Percentiles rank a stretch among this genome's conserved stretches.
Conservation (phyloP, 1,140 invertebrate genomes). For the Drosophila pseudoobscura region DNA sequence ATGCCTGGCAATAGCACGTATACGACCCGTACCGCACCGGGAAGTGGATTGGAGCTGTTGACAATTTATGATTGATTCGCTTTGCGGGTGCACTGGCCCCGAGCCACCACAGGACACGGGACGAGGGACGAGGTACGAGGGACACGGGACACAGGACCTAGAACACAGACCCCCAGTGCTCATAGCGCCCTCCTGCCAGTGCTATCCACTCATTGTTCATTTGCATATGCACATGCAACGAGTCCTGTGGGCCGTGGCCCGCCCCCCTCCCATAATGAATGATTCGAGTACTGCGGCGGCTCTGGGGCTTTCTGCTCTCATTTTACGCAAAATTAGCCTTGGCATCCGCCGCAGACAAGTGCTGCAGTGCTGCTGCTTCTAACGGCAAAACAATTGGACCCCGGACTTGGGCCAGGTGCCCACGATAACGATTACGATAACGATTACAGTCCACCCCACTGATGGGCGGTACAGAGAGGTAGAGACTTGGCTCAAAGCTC, state of each 20-base stretch:
- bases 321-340: conserved; percentile 77
- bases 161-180: conserved; percentile 12
- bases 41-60: conserved; percentile 38
- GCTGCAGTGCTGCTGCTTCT: neutral
- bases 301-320: conserved; percentile 49
- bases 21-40: conserved; percentile 29
- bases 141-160: neutral
- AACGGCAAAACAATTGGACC: conserved; percentile 61
- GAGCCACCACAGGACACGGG: neutral
- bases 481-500: conserved; percentile 31
- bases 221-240: conserved; percentile 63
- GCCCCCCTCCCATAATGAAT: conserved; percentile 59
- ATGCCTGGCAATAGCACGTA: conserved; percentile 43
- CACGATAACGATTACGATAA: conserved; percentile 49
- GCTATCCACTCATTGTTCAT: conserved; percentile 36
- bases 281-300: conserved; percentile 45
- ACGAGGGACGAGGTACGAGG: no score
- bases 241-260: conserved; percentile 15
- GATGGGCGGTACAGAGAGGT: no score
- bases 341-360: conserved; percentile 68
- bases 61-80: conserved; percentile 77
- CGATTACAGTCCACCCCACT: conserved; percentile 16
- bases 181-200: neutral
- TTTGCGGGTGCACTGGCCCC: conserved; percentile 32
- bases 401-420: conserved; percentile 41